Evolutionary conservation across 1,140 invertebrate genomes (phyloP).

Genomic region (Drosophila ohnishii): DNA sequence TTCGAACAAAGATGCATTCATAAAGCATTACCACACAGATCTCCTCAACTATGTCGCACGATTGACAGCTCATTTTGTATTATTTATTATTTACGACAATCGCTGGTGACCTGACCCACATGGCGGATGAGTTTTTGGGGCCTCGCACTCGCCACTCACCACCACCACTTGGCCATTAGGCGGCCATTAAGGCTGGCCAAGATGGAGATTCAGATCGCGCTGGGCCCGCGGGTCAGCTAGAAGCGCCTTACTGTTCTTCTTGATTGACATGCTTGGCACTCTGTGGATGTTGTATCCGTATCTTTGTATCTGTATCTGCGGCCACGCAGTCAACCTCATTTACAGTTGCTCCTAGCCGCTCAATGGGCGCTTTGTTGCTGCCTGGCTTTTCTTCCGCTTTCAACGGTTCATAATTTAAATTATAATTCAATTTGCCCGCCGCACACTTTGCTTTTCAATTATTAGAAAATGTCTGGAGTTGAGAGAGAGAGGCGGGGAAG

Average conservation of each 20-base stretch:
- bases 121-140: constrained; percentile 36
- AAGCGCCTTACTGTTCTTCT: constrained; percentile 67
- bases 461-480: constrained; percentile 61
- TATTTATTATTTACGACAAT: constrained; percentile 49
- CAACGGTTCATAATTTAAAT: constrained; percentile 80
- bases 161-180: constrained; percentile 50
- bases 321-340: constrained; percentile 64
- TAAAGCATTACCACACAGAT: constrained; percentile 31
- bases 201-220: constrained; percentile 45
- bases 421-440: constrained; percentile 73
- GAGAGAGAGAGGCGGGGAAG: constrained; percentile 18
- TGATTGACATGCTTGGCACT: constrained; percentile 66
- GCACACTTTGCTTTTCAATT: constrained; percentile 76
- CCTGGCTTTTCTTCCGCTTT: constrained; percentile 74
- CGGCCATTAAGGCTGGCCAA: constrained; percentile 63
- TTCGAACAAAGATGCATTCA: constrained; percentile 42
- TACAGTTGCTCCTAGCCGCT: constrained; percentile 60
- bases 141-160: constrained; percentile 13
- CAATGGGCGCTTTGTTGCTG: constrained; percentile 67
- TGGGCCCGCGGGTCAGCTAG: constrained; percentile 47
- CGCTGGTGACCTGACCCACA: constrained; percentile 64
- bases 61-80: constrained; percentile 68
- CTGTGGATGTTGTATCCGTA: constrained; percentile 46
- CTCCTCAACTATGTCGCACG: constrained; percentile 13
- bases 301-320: constrained; percentile 33